Percentiles rank a stretch among this genome's conserved stretches.
Conservation (phyloP, 2,888 invertebrate species). For the Nasonia oneida region DNA sequence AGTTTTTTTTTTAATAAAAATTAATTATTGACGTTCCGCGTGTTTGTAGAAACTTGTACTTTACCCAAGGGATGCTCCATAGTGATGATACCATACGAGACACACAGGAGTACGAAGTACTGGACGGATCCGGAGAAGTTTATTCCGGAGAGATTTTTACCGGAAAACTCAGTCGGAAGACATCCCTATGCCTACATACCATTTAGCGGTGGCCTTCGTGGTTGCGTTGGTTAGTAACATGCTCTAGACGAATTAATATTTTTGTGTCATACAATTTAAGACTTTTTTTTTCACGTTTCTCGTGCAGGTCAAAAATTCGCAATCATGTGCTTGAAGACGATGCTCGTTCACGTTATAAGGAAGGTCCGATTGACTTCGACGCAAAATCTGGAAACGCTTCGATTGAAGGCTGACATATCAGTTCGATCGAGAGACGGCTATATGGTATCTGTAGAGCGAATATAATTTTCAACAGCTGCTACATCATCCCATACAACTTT, state of each 20-base stretch:
- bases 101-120: slow-evolving; percentile 65
- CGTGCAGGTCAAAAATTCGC: slow-evolving; percentile 67
- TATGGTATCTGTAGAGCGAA: slow-evolving; percentile 61
- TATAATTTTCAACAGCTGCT: neutral
- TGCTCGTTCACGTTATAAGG: slow-evolving; percentile 65
- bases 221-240: slow-evolving; percentile 64
- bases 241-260: neutral
- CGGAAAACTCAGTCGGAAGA: slow-evolving; percentile 64
- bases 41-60: slow-evolving; percentile 63
- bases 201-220: slow-evolving; percentile 64
- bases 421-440: slow-evolving; percentile 64
- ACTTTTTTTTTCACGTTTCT: neutral
- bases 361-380: slow-evolving; percentile 61
- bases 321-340: slow-evolving; percentile 65
- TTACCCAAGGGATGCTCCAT: slow-evolving; percentile 66
- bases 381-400: slow-evolving; percentile 60
- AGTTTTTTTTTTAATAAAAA: neutral
- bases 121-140: slow-evolving; percentile 69
- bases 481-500: neutral
- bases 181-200: slow-evolving; percentile 66
- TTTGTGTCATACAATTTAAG: neutral
- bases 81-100: slow-evolving; percentile 63
- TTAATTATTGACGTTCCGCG: neutral
- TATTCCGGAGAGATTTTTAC: slow-evolving; percentile 67
- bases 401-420: slow-evolving; percentile 65